A percentile compares a stretch with the other conserved stretches of the same genome.
Conservation (phyloP, 1,140 invertebrate species). For the Psix sp. region DNA sequence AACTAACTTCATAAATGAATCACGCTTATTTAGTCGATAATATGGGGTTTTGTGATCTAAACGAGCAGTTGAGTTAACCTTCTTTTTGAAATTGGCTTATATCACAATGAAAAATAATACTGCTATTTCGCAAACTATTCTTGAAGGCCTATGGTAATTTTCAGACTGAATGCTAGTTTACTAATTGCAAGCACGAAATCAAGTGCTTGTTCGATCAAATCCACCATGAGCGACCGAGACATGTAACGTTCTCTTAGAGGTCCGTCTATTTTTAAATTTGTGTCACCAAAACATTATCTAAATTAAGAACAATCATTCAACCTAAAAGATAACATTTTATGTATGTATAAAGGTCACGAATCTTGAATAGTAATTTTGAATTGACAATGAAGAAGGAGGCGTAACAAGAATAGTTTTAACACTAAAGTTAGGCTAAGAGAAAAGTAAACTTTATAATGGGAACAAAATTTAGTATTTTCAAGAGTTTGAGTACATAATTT, state of each 20-base stretch:
- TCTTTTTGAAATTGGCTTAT: slow-evolving; percentile 43
- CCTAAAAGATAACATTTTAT: slow-evolving; percentile 33
- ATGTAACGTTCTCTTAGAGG: neutral
- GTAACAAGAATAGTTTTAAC: slow-evolving; percentile 28
- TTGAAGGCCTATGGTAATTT: slow-evolving; percentile 32
- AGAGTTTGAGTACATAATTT: too few species aligned
- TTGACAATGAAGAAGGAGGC: slow-evolving; percentile 45
- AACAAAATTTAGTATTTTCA: too few species aligned
- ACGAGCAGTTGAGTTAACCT: slow-evolving; percentile 27
- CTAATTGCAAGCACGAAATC: slow-evolving; percentile 36
- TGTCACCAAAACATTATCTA: slow-evolving; percentile 25
- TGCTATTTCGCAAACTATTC: slow-evolving; percentile 10
- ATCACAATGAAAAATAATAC: slow-evolving; percentile 22
- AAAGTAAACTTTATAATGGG: slow-evolving; percentile 27
- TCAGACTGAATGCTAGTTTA: slow-evolving; percentile 14
- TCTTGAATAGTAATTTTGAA: slow-evolving; percentile 38
- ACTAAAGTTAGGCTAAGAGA: slow-evolving; percentile 18
- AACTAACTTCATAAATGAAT: slow-evolving; percentile 34
- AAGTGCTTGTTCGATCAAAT: slow-evolving; percentile 11
- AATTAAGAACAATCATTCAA: slow-evolving; percentile 22
- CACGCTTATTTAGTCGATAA: slow-evolving; percentile 18
- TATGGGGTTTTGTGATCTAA: slow-evolving; percentile 28
- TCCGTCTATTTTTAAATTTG: slow-evolving; percentile 26
- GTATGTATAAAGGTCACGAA: slow-evolving; percentile 41
- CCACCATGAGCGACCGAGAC: neutral